phyloP scores from a whole-genome alignment of 2,888 invertebrate genomes.

The Pyrgus malvae region DNA sequence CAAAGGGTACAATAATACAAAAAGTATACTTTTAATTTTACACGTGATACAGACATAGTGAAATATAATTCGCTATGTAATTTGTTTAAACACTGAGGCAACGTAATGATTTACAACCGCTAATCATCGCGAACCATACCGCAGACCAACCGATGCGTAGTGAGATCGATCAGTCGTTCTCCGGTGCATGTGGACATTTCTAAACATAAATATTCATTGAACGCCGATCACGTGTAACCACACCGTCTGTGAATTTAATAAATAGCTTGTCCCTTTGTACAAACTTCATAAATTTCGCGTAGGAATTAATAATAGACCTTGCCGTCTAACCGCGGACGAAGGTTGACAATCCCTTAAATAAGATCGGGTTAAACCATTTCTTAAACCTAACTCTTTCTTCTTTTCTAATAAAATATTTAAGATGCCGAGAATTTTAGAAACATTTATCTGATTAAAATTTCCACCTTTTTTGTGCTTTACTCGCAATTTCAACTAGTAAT shows the following conservation, averaged over 20 bases:
- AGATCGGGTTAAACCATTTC: neutral
- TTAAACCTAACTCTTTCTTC: neutral
- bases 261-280: constrained; percentile 1
- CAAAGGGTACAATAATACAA: too few species aligned
- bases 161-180: too few species aligned
- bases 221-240: constrained; percentile 1
- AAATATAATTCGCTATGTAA: too few species aligned
- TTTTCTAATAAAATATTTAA: neutral
- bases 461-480: too few species aligned
- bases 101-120: too few species aligned
- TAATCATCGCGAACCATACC: too few species aligned
- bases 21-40: too few species aligned
- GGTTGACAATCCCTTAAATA: constrained; percentile 6
- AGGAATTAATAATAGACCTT: constrained; percentile 3
- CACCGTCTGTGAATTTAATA: constrained; percentile 11
- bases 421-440: neutral
- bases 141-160: too few species aligned
- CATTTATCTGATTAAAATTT: too few species aligned
- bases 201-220: constrained; percentile 11
- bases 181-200: neutral
- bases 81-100: too few species aligned
- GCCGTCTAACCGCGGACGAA: neutral
- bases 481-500: too few species aligned
- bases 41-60: too few species aligned
- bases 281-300: neutral